phyloP scores from a whole-genome alignment of 1,140 invertebrate species.

The Pseudomyrmex flavicornis region DNA sequence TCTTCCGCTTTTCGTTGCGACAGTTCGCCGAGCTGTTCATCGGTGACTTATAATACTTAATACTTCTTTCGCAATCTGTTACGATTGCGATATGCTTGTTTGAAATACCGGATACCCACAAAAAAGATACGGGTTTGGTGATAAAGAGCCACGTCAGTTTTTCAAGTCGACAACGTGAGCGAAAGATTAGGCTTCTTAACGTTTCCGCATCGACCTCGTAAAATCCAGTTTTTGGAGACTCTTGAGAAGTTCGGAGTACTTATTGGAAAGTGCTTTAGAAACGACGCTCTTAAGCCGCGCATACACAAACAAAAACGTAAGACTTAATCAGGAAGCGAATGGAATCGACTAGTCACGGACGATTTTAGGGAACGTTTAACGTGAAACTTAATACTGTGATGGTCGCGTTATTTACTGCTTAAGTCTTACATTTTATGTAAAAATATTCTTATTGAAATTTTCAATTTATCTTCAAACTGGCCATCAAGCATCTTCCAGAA shows the following conservation, averaged over 20 bases:
- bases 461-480: too few species aligned
- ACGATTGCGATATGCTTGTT: conserved; percentile 28
- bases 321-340: too few species aligned
- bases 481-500: too few species aligned
- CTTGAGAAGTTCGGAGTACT: conserved; percentile 60
- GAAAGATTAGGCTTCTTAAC: conserved; percentile 63
- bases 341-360: too few species aligned
- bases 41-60: too few species aligned
- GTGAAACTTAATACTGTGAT: too few species aligned
- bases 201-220: conserved; percentile 62
- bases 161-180: conserved; percentile 54
- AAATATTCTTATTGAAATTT: too few species aligned
- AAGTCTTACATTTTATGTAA: too few species aligned
- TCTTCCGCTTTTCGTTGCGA: neutral
- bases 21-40: neutral
- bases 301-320: too few species aligned
- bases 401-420: too few species aligned
- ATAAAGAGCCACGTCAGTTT: conserved; percentile 63
- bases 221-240: conserved; percentile 49
- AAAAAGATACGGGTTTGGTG: conserved; percentile 10
- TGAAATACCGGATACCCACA: conserved; percentile 44
- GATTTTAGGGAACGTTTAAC: too few species aligned
- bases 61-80: conserved; percentile 27
- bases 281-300: conserved; percentile 52
- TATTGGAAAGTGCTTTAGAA: conserved; percentile 42